A percentile compares a stretch with the other conserved stretches of the same genome.
phyloP scores from a whole-genome alignment of 2,113 vertebrate species.

The Sclerurus mexicanus region DNA sequence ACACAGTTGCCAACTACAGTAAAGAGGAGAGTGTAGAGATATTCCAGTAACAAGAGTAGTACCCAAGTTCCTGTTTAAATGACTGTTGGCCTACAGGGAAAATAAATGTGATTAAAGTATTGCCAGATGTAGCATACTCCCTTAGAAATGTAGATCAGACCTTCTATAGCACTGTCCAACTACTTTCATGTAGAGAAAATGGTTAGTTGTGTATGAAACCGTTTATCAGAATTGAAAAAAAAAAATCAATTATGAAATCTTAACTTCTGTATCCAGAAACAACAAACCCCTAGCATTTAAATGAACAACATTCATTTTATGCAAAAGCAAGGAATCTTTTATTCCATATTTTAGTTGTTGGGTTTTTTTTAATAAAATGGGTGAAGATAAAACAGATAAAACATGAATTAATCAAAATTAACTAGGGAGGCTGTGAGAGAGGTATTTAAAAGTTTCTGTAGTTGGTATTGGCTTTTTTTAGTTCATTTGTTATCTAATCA shows the following conservation, averaged over 20 bases:
- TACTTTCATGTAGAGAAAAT: background rate
- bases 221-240: background rate
- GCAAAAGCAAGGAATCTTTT: background rate
- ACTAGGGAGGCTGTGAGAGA: too few relatives aligned
- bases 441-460: background rate
- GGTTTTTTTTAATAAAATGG: background rate
- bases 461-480: background rate
- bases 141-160: background rate
- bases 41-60: background rate
- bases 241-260: background rate
- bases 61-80: background rate
- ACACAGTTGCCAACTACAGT: background rate
- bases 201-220: background rate
- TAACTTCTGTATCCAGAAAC: background rate
- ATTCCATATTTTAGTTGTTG: background rate
- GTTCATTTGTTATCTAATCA: background rate
- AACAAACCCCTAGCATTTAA: background rate
- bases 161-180: background rate
- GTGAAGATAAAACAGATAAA: background rate
- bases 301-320: background rate
- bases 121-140: background rate
- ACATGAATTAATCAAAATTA: background rate
- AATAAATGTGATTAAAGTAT: background rate
- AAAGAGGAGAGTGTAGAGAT: background rate
- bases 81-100: background rate